Evolutionary conservation across 2,113 vertebrate genomes (phyloP).

Genomic region (Cyrtonyx montezumae): DNA sequence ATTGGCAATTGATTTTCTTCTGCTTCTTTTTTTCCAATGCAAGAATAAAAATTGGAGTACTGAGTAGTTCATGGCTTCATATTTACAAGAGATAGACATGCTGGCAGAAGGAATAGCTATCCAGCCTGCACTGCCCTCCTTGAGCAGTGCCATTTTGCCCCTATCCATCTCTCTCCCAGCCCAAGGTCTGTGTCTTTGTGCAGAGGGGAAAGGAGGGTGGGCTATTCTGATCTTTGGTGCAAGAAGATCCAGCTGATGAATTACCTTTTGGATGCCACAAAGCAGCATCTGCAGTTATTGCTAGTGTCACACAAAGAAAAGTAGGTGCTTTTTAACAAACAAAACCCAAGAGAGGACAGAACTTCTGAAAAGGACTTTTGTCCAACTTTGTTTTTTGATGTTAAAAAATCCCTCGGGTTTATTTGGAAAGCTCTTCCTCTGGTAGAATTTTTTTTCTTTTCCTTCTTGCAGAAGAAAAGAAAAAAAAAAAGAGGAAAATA

Average conservation of each 20-base stretch:
- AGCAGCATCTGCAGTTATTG: not conserved
- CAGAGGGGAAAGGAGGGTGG: not conserved
- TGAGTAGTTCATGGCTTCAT: not conserved
- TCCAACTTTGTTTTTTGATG: not conserved
- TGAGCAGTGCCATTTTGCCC: not conserved
- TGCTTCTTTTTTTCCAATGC: not conserved
- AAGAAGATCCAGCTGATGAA: not conserved
- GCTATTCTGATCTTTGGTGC: not conserved
- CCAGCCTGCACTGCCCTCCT: not conserved
- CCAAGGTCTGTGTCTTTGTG: not conserved
- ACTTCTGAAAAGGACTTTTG: not conserved
- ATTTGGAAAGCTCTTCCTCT: not conserved
- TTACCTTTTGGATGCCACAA: not conserved
- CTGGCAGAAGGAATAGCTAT: not conserved
- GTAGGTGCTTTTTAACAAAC: not conserved
- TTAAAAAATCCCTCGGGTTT: not conserved
- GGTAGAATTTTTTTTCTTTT: not conserved
- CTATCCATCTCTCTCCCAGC: not conserved
- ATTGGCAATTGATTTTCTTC: not conserved
- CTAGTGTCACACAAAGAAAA: not conserved
- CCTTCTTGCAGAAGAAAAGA: not conserved
- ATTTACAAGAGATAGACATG: not conserved
- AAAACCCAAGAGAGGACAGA: not conserved
- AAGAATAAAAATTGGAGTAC: not conserved
- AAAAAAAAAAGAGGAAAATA: not conserved